Base-by-base conservation (phyloP, 2,797 vertebrate genomes). In the Parotocinclus haroldoi region DNA sequence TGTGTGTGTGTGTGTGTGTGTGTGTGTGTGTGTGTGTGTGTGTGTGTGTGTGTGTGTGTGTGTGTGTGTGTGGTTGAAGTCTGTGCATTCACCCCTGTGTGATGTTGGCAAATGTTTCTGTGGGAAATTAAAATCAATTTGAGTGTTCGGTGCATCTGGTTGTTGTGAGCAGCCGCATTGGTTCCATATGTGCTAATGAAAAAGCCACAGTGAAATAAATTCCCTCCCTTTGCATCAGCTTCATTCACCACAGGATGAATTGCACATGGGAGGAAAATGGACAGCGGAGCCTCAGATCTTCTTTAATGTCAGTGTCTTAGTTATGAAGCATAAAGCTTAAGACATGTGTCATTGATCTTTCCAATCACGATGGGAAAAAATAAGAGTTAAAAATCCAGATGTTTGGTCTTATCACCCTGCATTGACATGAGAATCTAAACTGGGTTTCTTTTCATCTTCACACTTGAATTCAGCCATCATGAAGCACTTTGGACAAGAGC, bases 111-210 rank as follows among this genome's bases (percentile, higher is more conserved):
- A 63, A 70, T 71, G 46, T 60, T 64, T 40, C n/a, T 56, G 42
- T 65, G 49, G 49, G 48, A 66, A 68, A 66, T 57, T 49, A 9
- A 46, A 61, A 55, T 54, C 58, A 13, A 50, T 56, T 60, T 68
- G 39, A 56, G 40, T 50, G 12, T 56, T 62, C 4, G 42, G 54
- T 37, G 11, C 63, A 62, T 62, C 67, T 63, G 62, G 46, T 13
- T 27, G 51, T 53, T 65, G 58, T 58, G 76, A 66, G 46, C 39
- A n/a, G 63, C 3, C 54, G 51, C 66, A 74, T 59, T 62, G 61
- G 49, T 66, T 77, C 69, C 69, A 74, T 58, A 72, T 77, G 76
- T 9, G 44, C 55, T 50, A 44, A 46, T 51, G 67, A 76, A 58
- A 54, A 65, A 39, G 44, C 57, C 17, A 3, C 16, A 9, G 57